Base-by-base conservation (phyloP, 2,888 invertebrate genomes). In the Uloborus plumipes region DNA sequence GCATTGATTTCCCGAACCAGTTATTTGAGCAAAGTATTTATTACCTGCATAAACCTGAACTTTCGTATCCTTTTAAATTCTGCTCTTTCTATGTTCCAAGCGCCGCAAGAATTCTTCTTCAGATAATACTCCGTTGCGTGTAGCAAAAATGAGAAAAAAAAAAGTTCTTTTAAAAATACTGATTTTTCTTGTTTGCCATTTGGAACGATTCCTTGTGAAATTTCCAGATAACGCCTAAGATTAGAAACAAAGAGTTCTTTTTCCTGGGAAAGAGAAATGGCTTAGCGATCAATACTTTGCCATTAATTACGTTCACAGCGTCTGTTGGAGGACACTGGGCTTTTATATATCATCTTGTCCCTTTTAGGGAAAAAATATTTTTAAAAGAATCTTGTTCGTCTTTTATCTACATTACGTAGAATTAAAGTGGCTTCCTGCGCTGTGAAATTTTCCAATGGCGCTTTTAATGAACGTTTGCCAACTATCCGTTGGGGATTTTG, bases 401-500 rank as follows among this genome's bases (percentile, higher is more conserved):
- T 53, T 72, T 73, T 73, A 73, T 73, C 73, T 72, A 20, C 31
- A 3, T 51, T 22, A 39, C 15, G 64, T 39, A 64, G 64, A 64
- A 64, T 73, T 73, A 64, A 73, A 73, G 64, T 73, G 73, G 62
- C 53, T 62, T 61, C 61, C 51, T 50, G 51, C 59, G 22, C 62
- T 72, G 61, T 61, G n/a, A 70, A 53, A 70, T 26, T 31, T 61
- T 31, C 26, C 31, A 16, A 61, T 31, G 16, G 39, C 55, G 70
- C 59, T 70, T 70, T 70, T 70, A 70, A 70, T 70, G 39, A 70
- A 70, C 39, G 39, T 39, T 39, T 39, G 39, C 39, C 39, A 39
- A 39, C 39, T 39, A 39, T 39, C 39, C 39, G 11, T 39, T 39
- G 39, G 39, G 39, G 39, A 39, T 39, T 26, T 39, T 39, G 39